Evolutionary conservation across 1,140 invertebrate species (phyloP), one percentile per base, ranked within the genome.

Genomic region (Odontomachus brunneus): DNA sequence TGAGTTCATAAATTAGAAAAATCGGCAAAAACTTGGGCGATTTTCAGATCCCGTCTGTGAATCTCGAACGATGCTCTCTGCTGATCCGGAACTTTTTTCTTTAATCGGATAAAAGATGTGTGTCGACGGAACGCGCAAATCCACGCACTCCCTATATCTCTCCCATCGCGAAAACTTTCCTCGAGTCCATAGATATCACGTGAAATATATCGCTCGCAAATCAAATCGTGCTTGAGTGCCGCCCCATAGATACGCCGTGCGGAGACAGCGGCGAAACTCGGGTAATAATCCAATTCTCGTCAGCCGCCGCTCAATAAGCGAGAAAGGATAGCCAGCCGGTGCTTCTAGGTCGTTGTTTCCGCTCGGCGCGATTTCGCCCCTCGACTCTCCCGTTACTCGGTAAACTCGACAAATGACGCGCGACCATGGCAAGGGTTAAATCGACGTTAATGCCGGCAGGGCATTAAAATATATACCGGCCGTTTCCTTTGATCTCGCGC

Each of bases 201-300:
- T 38, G 9, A 44, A 48, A 60, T 51, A 44, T 76, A 66, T 66
- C 22, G 9, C 4, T 44, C 7, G 38, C 17, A 69, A 78, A 78
- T 78, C 15, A 66, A 66, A 67, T 26, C 38, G 38, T 11, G 29
- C 9, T 12, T 9, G 1, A 12, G 26, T 22, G n/a, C 4, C 38
- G 22, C 14, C 15, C 17, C 26, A 67, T 44, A 67, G 29, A 55
- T 51, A 66, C 22, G 1, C 15, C 4, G 60, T 29, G 38, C 17
- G 11, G 33, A 22, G 33, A 22, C 24, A 38, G n/a, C 33, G 19
- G 44, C 9, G 24, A 15, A 67, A 63, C 26, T 62, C 51, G 7
- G n/a, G 5, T 48, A 80, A 71, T 29, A 48, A 80, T 80, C 38
- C 24, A 80, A 80, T 78, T 22, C 29, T 78, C 75, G 19, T 33